These are phyloP conservation scores for Crypturellus tataupa DNA, from an alignment of 2,797 vertebrate genomes.

Conservation along the genomic window DNA sequence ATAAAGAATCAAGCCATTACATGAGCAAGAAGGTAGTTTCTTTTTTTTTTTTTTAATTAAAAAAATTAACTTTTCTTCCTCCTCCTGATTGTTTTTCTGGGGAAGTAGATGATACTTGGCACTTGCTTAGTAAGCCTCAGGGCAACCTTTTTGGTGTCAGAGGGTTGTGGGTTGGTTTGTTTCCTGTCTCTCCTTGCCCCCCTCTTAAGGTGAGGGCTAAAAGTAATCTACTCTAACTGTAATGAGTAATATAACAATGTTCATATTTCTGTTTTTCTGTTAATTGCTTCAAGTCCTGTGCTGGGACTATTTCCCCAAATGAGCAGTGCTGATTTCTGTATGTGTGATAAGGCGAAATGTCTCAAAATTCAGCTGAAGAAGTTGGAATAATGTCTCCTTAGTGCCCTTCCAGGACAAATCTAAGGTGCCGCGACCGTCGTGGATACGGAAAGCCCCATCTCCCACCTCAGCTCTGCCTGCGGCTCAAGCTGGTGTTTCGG, in stretches of 20 bases:
- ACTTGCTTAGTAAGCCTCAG: neutral
- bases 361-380: neutral
- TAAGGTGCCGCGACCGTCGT: neutral
- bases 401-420: neutral
- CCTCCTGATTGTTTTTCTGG: neutral
- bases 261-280: neutral
- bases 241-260: neutral
- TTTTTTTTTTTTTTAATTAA: neutral
- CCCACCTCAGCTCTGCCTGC: neutral
- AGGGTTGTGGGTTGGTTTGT: neutral
- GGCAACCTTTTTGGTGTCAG: neutral
- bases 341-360: neutral
- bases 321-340: neutral
- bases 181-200: neutral
- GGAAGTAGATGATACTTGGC: neutral
- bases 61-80: neutral
- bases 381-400: neutral
- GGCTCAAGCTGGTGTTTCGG: neutral
- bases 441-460: neutral
- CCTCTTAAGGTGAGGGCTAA: neutral
- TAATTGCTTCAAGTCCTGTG: neutral
- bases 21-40: neutral
- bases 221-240: neutral
- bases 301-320: neutral
- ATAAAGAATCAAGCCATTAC: neutral